Base-by-base conservation (phyloP, 2,888 invertebrate species). In the Kryphioiulus occultus region DNA sequence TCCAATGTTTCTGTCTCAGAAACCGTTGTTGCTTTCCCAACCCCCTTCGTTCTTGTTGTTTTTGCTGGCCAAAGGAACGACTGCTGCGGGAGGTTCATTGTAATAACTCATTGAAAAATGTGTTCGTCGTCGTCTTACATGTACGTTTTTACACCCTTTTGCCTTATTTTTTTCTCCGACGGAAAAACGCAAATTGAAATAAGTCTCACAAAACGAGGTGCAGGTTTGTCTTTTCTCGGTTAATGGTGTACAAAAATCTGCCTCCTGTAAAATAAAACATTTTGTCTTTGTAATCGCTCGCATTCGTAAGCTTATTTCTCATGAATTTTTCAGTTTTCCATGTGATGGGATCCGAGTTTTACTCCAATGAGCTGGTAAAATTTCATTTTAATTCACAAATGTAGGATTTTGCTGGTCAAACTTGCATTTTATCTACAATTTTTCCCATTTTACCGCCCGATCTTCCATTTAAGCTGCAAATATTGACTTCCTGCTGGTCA, bases 241-340 rank as follows among this genome's bases (percentile, higher is more conserved):
- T 84, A 84, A 17, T 84, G 84, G 84, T 84, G 84, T 84, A 84
- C 84, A 84, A 84, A 84, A 84, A 59, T 84, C 84, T 84, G 84
- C 35, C 35, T 39, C 35, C 42, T 84, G 84, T 84, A 84, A 84
- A 84, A 84, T 84, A 84, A 84, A 84, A 84, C 84, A 84, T 84
- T 84, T 84, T 42, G 42, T 84, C 35, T 84, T 84, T 84, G 84
- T 84, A 84, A n/a, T 32, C 2, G 35, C 15, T 84, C n/a, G 22
- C 59, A 9, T 39, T n/a, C n/a, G n/a, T n/a, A n/a, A n/a, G n/a
- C n/a, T n/a, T n/a, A n/a, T n/a, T n/a, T n/a, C n/a, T n/a, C n/a
- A n/a, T n/a, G n/a, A n/a, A n/a, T n/a, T n/a, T n/a, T n/a, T n/a
- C n/a, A n/a, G n/a, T n/a, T n/a, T n/a, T n/a, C n/a, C n/a, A n/a